Conservation (phyloP, 2,113 vertebrate genomes). For the Bettongia penicillata region DNA sequence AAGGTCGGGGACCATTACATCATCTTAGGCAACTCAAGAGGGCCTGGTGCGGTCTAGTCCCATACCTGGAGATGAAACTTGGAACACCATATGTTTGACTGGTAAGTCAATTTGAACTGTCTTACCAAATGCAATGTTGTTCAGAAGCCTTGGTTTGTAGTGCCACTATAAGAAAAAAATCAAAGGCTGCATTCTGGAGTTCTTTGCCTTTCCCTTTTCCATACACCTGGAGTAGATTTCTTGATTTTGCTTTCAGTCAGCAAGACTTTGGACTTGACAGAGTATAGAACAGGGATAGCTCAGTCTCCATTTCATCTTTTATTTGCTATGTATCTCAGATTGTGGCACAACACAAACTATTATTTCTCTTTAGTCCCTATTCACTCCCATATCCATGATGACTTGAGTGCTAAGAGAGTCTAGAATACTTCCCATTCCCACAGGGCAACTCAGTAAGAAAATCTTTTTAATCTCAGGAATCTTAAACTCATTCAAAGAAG, state of each 20-base stretch:
- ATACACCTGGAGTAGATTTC: background rate
- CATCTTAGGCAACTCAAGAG: background rate
- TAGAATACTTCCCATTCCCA: constrained; percentile 10
- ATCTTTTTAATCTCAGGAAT: background rate
- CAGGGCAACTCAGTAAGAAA: background rate
- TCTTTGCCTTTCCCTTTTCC: background rate
- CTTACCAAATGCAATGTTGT: background rate
- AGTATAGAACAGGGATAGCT: background rate
- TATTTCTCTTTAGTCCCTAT: background rate
- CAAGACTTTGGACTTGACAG: background rate
- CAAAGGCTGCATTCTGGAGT: constrained; percentile 16
- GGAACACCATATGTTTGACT: background rate
- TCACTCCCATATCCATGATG: background rate
- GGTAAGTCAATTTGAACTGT: background rate
- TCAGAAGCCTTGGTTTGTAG: background rate
- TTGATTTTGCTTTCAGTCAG: background rate
- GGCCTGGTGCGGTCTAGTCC: background rate
- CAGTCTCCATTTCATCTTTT: background rate
- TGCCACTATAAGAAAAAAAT: background rate
- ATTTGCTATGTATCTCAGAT: background rate
- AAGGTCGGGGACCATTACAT: background rate
- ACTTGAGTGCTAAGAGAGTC: background rate
- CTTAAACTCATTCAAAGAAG: constrained; percentile 28
- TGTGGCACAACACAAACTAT: background rate
- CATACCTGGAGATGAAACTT: background rate